Evolutionary conservation across 2,888 invertebrate species (phyloP).

Genomic region (Eucera pruinosa): DNA sequence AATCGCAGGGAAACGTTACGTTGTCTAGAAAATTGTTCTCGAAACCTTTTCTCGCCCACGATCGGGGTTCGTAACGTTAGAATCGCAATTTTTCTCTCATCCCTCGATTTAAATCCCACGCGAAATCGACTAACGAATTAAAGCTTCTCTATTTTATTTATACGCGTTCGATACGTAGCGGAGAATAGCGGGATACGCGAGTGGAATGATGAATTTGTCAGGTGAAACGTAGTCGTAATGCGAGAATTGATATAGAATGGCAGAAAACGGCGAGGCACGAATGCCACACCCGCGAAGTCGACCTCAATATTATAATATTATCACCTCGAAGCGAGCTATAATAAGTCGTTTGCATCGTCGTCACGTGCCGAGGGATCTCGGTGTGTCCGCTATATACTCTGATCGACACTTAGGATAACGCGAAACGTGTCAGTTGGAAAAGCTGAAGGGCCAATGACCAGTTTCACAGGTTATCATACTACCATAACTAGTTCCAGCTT

Average conservation of each 20-base stretch:
- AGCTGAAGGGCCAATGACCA: conserved; percentile 64
- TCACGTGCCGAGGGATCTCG: conserved; percentile 66
- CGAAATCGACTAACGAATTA: too few species aligned
- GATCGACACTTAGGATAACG: conserved; percentile 65
- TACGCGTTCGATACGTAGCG: neutral
- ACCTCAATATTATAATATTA: conserved; percentile 76
- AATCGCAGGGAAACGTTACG: conserved; percentile 61
- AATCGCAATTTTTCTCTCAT: too few species aligned
- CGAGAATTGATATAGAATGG: conserved; percentile 32
- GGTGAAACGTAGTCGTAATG: conserved; percentile 20
- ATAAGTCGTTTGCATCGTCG: conserved; percentile 70
- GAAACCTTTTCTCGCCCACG: conserved; percentile 23
- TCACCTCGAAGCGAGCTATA: conserved; percentile 64
- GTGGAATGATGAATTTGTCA: neutral
- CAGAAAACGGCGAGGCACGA: conserved; percentile 18
- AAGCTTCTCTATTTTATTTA: neutral
- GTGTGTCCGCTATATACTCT: conserved; percentile 47
- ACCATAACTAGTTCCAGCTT: neutral
- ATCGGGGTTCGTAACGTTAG: neutral
- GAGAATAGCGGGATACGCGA: neutral
- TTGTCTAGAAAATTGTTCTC: conserved; percentile 51
- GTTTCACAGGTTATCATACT: conserved; percentile 46
- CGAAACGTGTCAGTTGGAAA: conserved; percentile 65
- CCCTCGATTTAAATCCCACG: neutral
- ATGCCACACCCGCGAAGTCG: conserved; percentile 69